phyloP scores from a whole-genome alignment of 2,888 invertebrate species.

The Eupithecia centaureata region DNA sequence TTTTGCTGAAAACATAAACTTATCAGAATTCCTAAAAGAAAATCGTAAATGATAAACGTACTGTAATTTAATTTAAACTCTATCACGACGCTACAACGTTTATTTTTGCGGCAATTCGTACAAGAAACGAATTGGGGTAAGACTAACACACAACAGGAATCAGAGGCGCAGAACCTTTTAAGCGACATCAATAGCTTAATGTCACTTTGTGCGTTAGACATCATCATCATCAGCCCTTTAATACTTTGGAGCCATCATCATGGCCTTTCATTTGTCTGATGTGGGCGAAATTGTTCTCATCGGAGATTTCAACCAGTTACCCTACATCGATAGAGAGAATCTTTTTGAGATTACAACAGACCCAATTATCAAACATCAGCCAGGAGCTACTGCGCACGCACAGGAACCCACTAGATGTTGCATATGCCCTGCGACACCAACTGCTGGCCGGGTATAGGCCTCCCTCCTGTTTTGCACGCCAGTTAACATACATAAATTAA shows the following conservation, averaged over 20 bases:
- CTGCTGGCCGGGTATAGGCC: conserved; percentile 8
- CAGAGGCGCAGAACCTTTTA: neutral
- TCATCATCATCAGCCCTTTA: no score
- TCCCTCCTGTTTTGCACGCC: conserved; percentile 3
- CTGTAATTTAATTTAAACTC: neutral
- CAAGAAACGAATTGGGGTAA: conserved; percentile 4
- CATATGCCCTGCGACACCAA: conserved; percentile 6
- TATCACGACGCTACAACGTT: conserved; percentile 7
- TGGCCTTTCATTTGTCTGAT: no score
- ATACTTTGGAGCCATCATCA: no score
- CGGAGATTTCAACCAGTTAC: no score
- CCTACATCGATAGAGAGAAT: no score
- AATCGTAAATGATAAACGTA: conserved; percentile 6
- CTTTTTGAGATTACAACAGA: conserved; percentile 5
- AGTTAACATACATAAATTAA: conserved; percentile 7
- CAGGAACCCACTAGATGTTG: conserved; percentile 8
- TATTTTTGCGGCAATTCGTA: conserved; percentile 6
- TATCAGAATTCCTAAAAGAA: conserved; percentile 4
- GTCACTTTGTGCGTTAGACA: no score
- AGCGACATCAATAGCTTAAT: conserved; percentile 29
- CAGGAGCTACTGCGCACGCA: neutral
- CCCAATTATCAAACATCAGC: conserved; percentile 7
- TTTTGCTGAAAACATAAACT: conserved; percentile 11
- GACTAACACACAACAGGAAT: conserved; percentile 8
- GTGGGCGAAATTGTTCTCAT: no score